These are phyloP conservation scores for Parnassius glacialis DNA, from an alignment of 2,888 invertebrate species.

Conservation along the genomic window DNA sequence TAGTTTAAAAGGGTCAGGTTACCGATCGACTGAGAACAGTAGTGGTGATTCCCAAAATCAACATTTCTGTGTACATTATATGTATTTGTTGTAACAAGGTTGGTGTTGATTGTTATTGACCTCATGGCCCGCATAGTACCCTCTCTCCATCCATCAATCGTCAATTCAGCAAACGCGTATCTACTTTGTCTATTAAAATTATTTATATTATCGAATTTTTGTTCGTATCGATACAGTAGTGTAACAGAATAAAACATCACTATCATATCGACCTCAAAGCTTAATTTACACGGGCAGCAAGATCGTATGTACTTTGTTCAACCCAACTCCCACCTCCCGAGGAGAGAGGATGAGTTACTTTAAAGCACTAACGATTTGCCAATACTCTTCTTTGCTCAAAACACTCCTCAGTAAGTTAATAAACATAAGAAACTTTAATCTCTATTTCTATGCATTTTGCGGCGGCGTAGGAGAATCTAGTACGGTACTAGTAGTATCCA, in stretches of 20 bases:
- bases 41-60: no score
- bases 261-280: conserved; percentile 58
- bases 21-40: no score
- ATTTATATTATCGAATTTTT: no score
- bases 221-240: no score
- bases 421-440: conserved; percentile 2
- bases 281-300: conserved; percentile 51
- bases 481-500: no score
- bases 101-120: no score
- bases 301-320: conserved; percentile 41
- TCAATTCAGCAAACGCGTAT: conserved; percentile 80
- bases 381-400: conserved; percentile 18
- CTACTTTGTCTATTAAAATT: conserved; percentile 61
- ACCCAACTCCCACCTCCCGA: conserved; percentile 34
- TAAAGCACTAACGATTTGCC: conserved; percentile 26
- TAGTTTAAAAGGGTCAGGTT: no score
- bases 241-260: conserved; percentile 36
- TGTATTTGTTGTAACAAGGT: no score
- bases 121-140: conserved; percentile 34
- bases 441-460: no score
- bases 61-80: no score
- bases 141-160: conserved; percentile 53
- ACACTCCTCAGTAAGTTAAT: conserved; percentile 16
- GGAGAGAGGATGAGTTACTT: conserved; percentile 36
- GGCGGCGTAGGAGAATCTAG: no score